Conservation (phyloP, 2,113 vertebrate genomes). For the Lamprotornis superbus region DNA sequence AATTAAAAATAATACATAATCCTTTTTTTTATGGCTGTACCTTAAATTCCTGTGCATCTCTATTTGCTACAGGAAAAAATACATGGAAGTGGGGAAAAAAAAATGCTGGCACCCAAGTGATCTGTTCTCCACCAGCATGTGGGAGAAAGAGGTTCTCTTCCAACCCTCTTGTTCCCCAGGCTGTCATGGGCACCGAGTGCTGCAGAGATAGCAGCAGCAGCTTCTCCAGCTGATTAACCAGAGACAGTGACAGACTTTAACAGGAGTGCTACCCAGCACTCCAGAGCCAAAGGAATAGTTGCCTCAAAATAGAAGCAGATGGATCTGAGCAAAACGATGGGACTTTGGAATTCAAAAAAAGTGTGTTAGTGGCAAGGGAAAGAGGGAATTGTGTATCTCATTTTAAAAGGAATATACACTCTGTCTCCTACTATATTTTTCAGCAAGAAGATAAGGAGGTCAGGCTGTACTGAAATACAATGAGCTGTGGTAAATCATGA, state of each 20-base stretch:
- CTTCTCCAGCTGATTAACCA: conserved; percentile 71
- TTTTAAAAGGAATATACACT: conserved; percentile 14
- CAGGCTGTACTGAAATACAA: conserved; percentile 7
- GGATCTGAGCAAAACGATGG: conserved; percentile 25
- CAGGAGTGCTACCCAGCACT: conserved; percentile 60
- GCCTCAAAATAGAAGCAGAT: conserved; percentile 69
- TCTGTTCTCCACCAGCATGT: conserved; percentile 47
- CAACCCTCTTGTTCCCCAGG: conserved; percentile 59
- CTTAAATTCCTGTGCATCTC: not conserved
- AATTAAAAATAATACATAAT: not conserved
- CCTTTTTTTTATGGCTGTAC: not conserved
- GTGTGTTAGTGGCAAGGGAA: conserved; percentile 10
- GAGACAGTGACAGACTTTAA: conserved; percentile 67
- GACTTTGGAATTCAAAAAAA: conserved; percentile 44
- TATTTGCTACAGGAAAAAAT: not conserved
- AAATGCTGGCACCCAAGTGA: not conserved
- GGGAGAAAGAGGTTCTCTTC: conserved; percentile 60
- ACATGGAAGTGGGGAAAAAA: not conserved
- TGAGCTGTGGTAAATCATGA: not conserved
- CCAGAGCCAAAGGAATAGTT: conserved; percentile 63
- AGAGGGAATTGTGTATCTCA: conserved; percentile 29
- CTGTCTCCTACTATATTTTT: conserved; percentile 20
- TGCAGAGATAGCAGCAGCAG: conserved; percentile 61
- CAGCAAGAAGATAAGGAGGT: conserved; percentile 36
- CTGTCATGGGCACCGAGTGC: conserved; percentile 52